Percentiles rank a stretch among this genome's conserved stretches.
These are phyloP conservation scores for Serinus canaria DNA, from an alignment of 2,113 vertebrate species.

Conservation along the genomic window DNA sequence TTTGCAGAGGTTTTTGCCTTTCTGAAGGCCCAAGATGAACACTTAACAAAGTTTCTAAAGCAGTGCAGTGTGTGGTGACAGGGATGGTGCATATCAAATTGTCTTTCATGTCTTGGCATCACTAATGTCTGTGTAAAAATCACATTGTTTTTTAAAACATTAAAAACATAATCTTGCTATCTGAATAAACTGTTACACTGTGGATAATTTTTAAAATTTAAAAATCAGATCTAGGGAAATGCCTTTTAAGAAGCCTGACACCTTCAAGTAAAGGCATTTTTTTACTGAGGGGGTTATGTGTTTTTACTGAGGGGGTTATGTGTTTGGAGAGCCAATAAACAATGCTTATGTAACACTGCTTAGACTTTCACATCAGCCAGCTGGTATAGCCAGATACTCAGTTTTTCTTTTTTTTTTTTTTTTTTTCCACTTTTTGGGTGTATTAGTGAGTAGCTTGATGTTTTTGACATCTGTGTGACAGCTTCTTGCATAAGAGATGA, in stretches of 20 bases:
- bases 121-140: neutral
- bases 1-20: neutral
- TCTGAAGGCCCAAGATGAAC: neutral
- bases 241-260: neutral
- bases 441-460: constrained; percentile 86
- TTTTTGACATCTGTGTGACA: constrained; percentile 88
- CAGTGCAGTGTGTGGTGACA: neutral
- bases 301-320: neutral
- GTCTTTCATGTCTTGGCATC: neutral
- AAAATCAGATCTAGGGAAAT: neutral
- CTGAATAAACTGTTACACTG: neutral
- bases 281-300: neutral
- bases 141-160: neutral
- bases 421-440: constrained; percentile 70
- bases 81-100: neutral
- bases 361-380: constrained; percentile 41
- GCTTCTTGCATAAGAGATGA: constrained; percentile 75
- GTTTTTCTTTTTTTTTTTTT: neutral
- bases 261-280: neutral
- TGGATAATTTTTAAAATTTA: neutral
- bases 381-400: constrained; percentile 64
- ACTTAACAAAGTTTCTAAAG: neutral
- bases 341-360: neutral
- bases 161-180: neutral
- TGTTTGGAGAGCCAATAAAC: neutral